Conservation (phyloP, 2,797 vertebrate genomes). For the Echiichthys vipera region DNA sequence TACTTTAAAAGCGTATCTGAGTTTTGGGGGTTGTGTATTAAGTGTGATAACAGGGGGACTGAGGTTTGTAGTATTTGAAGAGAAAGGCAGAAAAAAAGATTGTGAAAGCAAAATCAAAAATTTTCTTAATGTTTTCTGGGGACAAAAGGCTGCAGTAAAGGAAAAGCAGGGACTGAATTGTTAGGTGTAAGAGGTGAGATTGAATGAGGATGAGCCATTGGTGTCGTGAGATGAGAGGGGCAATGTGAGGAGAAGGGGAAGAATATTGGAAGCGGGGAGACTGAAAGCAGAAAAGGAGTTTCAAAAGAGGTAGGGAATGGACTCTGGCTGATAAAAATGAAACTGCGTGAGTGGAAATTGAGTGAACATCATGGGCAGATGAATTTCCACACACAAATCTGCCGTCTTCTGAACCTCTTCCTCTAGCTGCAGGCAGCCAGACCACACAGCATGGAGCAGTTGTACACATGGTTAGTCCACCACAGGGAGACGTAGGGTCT, state of each 20-base stretch:
- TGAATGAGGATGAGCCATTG: constrained; percentile 61
- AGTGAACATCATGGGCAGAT: constrained; percentile 54
- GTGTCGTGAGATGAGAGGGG: constrained; percentile 72
- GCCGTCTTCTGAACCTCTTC: constrained; percentile 31
- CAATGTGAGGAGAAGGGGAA: constrained; percentile 43
- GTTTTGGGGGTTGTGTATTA: background rate
- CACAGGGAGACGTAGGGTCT: background rate
- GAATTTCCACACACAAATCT: constrained; percentile 62
- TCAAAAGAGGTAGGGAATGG: constrained; percentile 61
- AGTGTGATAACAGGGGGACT: background rate
- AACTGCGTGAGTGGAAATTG: constrained; percentile 54
- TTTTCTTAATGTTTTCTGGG: constrained; percentile 21
- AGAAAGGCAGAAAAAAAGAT: constrained; percentile 9
- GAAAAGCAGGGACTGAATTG: constrained; percentile 47
- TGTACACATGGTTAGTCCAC: constrained; percentile 5
- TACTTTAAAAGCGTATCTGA: background rate
- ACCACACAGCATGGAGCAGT: constrained; percentile 25
- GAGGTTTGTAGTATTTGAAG: constrained; percentile 16
- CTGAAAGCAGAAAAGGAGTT: constrained; percentile 47
- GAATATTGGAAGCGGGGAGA: constrained; percentile 52
- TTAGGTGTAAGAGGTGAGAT: constrained; percentile 58
- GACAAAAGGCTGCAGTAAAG: constrained; percentile 30
- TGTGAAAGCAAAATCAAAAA: constrained; percentile 45
- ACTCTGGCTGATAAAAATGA: constrained; percentile 68
- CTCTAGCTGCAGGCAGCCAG: constrained; percentile 43